Conservation (phyloP, 2,888 invertebrate genomes). For the Phyllotreta striolata region DNA sequence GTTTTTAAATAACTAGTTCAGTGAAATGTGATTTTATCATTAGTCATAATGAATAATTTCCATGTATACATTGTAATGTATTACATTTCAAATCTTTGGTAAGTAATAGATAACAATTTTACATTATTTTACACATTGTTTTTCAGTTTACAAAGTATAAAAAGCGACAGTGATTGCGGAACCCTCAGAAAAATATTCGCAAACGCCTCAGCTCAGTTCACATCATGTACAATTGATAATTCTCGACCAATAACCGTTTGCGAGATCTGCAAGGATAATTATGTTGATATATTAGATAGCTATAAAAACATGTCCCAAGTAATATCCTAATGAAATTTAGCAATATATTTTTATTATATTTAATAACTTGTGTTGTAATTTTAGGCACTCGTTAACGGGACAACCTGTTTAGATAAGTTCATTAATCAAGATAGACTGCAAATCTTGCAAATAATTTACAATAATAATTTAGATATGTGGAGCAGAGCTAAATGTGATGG, state of each 20-base stretch:
- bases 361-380: conserved; percentile 3
- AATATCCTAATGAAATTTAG: conserved; percentile 30
- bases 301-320: conserved; percentile 64
- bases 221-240: conserved; percentile 67
- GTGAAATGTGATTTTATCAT: neutral
- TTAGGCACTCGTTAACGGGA: conserved; percentile 58
- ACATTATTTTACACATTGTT: neutral
- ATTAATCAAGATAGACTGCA: conserved; percentile 71
- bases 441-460: conserved; percentile 67
- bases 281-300: conserved; percentile 63
- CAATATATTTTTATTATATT: conserved; percentile 9
- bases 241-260: conserved; percentile 71
- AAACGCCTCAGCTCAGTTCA: conserved; percentile 66
- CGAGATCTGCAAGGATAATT: conserved; percentile 66
- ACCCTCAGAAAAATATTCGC: conserved; percentile 61
- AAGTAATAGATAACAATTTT: neutral
- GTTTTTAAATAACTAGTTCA: neutral
- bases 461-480: conserved; percentile 67
- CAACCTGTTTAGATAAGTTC: conserved; percentile 66
- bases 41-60: conserved; percentile 1
- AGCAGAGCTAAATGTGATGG: conserved; percentile 70
- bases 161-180: conserved; percentile 41
- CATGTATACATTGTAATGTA: neutral
- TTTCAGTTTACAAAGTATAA: neutral
- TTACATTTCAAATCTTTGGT: neutral